Evolutionary conservation across 1,140 invertebrate genomes (phyloP).

Genomic region (Meloidogyne chitwoodi): DNA sequence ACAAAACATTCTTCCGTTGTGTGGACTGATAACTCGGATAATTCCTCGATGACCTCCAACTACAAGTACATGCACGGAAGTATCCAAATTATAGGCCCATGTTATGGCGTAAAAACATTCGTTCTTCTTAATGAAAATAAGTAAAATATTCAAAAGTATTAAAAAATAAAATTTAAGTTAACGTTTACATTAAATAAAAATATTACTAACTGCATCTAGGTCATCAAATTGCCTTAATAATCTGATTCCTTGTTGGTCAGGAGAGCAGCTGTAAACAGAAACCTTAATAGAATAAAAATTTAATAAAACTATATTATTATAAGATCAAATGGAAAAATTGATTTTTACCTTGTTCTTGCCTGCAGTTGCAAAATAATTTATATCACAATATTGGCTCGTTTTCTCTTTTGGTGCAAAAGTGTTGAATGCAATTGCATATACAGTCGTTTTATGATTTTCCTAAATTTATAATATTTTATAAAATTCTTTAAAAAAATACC

Average conservation of each 20-base stretch:
- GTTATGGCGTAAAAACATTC: slow-evolving; percentile 43
- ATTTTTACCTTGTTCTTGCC: slow-evolving; percentile 34
- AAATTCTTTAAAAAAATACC: neutral
- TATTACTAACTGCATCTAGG: slow-evolving; percentile 24
- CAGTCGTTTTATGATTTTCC: slow-evolving; percentile 36
- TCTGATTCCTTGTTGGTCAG: slow-evolving; percentile 18
- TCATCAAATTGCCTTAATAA: slow-evolving; percentile 38
- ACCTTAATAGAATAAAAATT: slow-evolving; percentile 24
- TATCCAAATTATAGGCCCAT: slow-evolving; percentile 35
- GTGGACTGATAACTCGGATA: slow-evolving; percentile 34
- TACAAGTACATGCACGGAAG: slow-evolving; percentile 26
- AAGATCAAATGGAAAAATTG: neutral
- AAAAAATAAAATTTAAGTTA: no score
- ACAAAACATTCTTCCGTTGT: slow-evolving; percentile 34
- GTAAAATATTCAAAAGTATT: neutral
- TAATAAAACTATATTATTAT: slow-evolving; percentile 1
- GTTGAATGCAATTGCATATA: slow-evolving; percentile 41
- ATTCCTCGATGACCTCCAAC: slow-evolving; percentile 36
- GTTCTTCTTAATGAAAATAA: slow-evolving; percentile 29
- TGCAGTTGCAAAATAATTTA: slow-evolving; percentile 39
- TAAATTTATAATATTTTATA: slow-evolving; percentile 25
- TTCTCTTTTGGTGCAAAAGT: slow-evolving; percentile 22
- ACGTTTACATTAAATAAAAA: neutral
- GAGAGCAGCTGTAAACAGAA: slow-evolving; percentile 31
- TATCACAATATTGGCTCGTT: neutral